Evolutionary conservation across 2,113 vertebrate species (phyloP).

Genomic region (Gadus chalcogrammus): DNA sequence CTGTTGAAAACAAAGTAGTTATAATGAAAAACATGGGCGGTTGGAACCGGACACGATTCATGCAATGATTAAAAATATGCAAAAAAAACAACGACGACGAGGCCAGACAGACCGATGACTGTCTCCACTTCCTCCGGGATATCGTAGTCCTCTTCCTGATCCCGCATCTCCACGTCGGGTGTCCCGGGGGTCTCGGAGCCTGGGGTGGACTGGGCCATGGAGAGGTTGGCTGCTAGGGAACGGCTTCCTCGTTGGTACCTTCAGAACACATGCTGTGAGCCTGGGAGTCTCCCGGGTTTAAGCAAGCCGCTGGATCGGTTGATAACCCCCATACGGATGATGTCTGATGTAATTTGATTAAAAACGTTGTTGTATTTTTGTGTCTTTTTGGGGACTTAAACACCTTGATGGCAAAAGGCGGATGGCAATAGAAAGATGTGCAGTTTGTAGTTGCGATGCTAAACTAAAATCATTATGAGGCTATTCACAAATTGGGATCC

Average conservation of each 20-base stretch:
- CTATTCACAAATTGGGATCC: too few species aligned
- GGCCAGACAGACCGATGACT: slow-evolving; percentile 80
- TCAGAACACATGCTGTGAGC: slow-evolving; percentile 12
- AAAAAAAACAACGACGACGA: not conserved
- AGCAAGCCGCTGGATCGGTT: too few species aligned
- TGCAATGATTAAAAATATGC: not conserved
- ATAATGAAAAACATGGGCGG: not conserved
- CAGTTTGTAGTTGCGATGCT: too few species aligned
- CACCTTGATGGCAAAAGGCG: too few species aligned
- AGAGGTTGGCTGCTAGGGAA: slow-evolving; percentile 83
- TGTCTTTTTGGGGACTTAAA: too few species aligned
- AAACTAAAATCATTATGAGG: too few species aligned
- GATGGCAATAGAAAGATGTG: too few species aligned
- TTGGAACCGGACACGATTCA: too few species aligned
- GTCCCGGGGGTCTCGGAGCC: slow-evolving; percentile 11
- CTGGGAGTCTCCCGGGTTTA: too few species aligned
- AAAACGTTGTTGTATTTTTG: too few species aligned
- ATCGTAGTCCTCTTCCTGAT: slow-evolving; percentile 84
- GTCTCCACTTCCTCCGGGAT: slow-evolving; percentile 90
- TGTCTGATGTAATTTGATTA: too few species aligned
- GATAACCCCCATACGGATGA: too few species aligned
- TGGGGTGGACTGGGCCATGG: slow-evolving; percentile 40
- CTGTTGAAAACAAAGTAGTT: slow-evolving; percentile 64
- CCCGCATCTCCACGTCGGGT: slow-evolving; percentile 41
- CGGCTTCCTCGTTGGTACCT: slow-evolving; percentile 93